Percentiles rank a stretch among this genome's conserved stretches.
Conservation (phyloP, 2,888 invertebrate genomes). For the Stenodera caucasica region DNA sequence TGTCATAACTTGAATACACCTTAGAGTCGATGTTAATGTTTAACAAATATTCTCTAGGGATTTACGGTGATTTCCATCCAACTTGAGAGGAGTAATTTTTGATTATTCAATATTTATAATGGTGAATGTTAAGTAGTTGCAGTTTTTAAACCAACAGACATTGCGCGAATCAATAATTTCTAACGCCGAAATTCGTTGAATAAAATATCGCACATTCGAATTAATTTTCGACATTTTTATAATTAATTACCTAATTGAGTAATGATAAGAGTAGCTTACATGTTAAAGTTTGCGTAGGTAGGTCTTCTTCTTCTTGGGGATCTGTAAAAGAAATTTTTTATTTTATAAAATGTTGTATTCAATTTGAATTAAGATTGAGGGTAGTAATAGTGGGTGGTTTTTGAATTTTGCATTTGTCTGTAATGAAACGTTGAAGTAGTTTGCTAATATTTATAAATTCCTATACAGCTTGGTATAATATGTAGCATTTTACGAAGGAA, state of each 20-base stretch:
- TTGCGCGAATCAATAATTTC: not conserved
- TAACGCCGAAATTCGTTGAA: not conserved
- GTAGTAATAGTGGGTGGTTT: slow-evolving; percentile 1
- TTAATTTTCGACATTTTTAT: no score
- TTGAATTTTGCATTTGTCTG: slow-evolving; percentile 20
- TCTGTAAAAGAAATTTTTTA: slow-evolving; percentile 18
- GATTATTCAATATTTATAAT: slow-evolving; percentile 4
- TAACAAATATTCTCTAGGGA: slow-evolving; percentile 30
- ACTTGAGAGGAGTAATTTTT: slow-evolving; percentile 2
- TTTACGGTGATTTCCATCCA: slow-evolving; percentile 1
- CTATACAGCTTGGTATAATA: slow-evolving; percentile 44
- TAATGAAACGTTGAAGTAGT: slow-evolving; percentile 27
- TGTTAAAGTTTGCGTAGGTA: slow-evolving; percentile 12
- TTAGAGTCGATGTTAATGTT: slow-evolving; percentile 38
- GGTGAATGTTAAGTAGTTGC: not conserved
- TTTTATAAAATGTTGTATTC: not conserved
- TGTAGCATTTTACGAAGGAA: slow-evolving; percentile 51
- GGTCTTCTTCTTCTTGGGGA: slow-evolving; percentile 26
- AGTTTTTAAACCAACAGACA: not conserved
- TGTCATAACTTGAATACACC: slow-evolving; percentile 40
- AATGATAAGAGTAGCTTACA: slow-evolving; percentile 15
- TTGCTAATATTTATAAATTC: slow-evolving; percentile 41
- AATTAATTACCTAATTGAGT: no score
- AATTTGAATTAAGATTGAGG: not conserved
- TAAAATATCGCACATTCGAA: not conserved